Conservation (phyloP, 1,140 invertebrate species). For the Drosophila ercepeae region DNA sequence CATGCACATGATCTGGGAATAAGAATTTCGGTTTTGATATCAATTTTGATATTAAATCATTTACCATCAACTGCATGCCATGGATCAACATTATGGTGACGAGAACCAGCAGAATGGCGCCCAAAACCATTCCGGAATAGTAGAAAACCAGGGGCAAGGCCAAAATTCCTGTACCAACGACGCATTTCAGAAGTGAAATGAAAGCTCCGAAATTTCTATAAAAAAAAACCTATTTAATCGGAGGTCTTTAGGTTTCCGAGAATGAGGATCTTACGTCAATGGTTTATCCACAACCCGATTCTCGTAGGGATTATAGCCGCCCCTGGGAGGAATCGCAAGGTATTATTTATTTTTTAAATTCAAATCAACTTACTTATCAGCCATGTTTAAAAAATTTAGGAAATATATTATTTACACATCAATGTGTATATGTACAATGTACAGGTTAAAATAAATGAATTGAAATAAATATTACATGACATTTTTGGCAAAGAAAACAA, state of each 20-base stretch:
- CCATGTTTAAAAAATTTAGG: constrained; percentile 7
- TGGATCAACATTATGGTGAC: constrained; percentile 22
- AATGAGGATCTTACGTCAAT: constrained; percentile 19
- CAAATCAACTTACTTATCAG: constrained; percentile 9
- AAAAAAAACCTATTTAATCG: background rate
- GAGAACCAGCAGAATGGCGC: constrained; percentile 1
- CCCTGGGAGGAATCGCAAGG: background rate
- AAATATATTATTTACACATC: background rate
- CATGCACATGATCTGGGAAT: constrained; percentile 3
- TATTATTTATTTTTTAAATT: background rate
- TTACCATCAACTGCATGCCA: constrained; percentile 47
- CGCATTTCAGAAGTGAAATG: constrained; percentile 26
- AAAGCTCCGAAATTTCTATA: constrained; percentile 25
- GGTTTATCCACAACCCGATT: constrained; percentile 20
- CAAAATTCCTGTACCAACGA: constrained; percentile 45
- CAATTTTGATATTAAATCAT: too few relatives aligned
- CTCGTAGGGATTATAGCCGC: constrained; percentile 30
- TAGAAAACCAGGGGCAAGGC: constrained; percentile 44
- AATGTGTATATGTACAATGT: background rate
- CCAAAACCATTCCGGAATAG: constrained; percentile 21
- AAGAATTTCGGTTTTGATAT: background rate
- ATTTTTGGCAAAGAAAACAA: background rate
- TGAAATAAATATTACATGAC: background rate
- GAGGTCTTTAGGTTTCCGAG: background rate
- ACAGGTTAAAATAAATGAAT: background rate